Evolutionary conservation across 2,797 vertebrate genomes (phyloP).

Genomic region (Nannoperca obscura): DNA sequence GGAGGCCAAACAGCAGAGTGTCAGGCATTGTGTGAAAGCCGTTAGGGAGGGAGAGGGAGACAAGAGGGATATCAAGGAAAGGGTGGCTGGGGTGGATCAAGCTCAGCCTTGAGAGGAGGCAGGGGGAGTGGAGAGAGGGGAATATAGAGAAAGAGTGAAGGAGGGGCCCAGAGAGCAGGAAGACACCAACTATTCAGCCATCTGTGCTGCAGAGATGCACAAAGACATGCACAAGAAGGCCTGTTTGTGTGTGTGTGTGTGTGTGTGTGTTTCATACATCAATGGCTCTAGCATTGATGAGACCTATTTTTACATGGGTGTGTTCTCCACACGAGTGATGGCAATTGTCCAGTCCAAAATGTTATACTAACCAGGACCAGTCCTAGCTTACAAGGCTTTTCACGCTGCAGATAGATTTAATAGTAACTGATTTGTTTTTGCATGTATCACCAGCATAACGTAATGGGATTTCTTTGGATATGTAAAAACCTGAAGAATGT

Average conservation of each 20-base stretch:
- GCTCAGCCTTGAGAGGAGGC: slow-evolving; percentile 53
- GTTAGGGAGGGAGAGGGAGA: slow-evolving; percentile 56
- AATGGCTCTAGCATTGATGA: slow-evolving; percentile 35
- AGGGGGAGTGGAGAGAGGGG: slow-evolving; percentile 28
- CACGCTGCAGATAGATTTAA: slow-evolving; percentile 1
- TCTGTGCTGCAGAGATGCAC: slow-evolving; percentile 74
- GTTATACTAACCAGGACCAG: slow-evolving; percentile 43
- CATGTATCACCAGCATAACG: not conserved
- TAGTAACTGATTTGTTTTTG: not conserved
- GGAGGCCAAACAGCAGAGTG: slow-evolving; percentile 59
- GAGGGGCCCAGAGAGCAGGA: slow-evolving; percentile 61
- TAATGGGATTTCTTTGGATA: not conserved
- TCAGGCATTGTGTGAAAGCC: slow-evolving; percentile 72
- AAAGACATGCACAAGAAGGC: slow-evolving; percentile 57
- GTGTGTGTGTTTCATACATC: slow-evolving; percentile 37
- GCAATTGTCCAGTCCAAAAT: slow-evolving; percentile 30
- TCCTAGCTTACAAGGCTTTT: slow-evolving; percentile 26
- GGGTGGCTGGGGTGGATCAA: slow-evolving; percentile 25
- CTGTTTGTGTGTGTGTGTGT: slow-evolving; percentile 23
- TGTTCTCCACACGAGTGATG: slow-evolving; percentile 46
- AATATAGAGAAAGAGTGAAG: slow-evolving; percentile 43
- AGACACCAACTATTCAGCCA: slow-evolving; percentile 77
- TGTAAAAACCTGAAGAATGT: not conserved
- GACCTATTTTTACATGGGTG: slow-evolving; percentile 48
- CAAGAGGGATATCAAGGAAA: slow-evolving; percentile 43